These are phyloP conservation scores for Chelon labrosus DNA, from an alignment of 2,797 vertebrate genomes.

Conservation along the genomic window DNA sequence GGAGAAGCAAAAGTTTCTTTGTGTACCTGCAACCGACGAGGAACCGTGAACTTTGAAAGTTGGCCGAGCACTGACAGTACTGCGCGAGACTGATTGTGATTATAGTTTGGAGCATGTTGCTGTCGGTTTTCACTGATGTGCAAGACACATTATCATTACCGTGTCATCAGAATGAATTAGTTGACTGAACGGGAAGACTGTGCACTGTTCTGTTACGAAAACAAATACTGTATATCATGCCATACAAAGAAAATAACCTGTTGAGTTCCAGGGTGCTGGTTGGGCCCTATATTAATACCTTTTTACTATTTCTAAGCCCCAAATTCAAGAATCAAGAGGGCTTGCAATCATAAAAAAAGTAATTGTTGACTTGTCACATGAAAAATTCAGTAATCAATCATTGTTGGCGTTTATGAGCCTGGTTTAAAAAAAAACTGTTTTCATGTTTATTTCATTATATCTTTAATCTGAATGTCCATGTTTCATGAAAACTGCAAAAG, in stretches of 20 bases:
- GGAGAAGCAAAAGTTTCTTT: slow-evolving; percentile 1
- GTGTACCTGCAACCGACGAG: slow-evolving; percentile 5
- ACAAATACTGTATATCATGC: slow-evolving; percentile 1
- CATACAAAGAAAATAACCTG: neutral
- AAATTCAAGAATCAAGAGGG: too few species aligned
- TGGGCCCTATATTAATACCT: neutral
- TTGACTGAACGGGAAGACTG: slow-evolving; percentile 26
- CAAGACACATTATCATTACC: slow-evolving; percentile 47
- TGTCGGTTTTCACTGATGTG: slow-evolving; percentile 37
- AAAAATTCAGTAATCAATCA: neutral
- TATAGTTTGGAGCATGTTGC: slow-evolving; percentile 40
- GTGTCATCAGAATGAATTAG: slow-evolving; percentile 32
- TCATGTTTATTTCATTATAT: neutral
- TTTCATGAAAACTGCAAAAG: slow-evolving; percentile 21
- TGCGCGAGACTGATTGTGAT: slow-evolving; percentile 35
- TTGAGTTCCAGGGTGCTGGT: neutral
- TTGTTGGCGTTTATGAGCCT: neutral
- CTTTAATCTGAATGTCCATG: neutral
- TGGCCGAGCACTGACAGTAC: neutral
- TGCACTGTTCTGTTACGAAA: slow-evolving; percentile 3
- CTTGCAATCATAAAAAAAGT: too few species aligned
- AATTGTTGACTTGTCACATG: neutral
- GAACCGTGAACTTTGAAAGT: slow-evolving; percentile 1
- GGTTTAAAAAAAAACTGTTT: neutral
- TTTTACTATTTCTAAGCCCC: neutral